Percentiles rank a stretch among this genome's conserved stretches.
Conservation (phyloP, 2,113 vertebrate genomes). For the Limanda limanda region DNA sequence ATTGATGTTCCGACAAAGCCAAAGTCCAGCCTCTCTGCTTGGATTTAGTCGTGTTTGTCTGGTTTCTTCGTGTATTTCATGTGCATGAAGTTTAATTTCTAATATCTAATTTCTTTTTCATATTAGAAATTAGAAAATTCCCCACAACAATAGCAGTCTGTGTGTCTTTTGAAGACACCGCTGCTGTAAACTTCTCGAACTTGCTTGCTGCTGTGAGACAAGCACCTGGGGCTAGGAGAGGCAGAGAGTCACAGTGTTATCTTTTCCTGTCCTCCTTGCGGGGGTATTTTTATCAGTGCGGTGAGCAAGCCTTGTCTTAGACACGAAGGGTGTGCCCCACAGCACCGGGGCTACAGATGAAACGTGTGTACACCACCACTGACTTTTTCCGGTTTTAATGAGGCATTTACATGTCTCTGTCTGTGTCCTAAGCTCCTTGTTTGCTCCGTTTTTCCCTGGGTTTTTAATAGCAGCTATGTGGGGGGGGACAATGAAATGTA, state of each 20-base stretch:
- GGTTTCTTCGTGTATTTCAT: neutral
- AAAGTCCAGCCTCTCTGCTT: neutral
- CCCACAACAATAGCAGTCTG: neutral
- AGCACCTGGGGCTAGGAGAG: slow-evolving; percentile 54
- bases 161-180: slow-evolving; percentile 28
- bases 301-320: slow-evolving; percentile 51
- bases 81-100: slow-evolving; percentile 3
- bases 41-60: neutral
- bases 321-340: slow-evolving; percentile 45
- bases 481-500: slow-evolving; percentile 7
- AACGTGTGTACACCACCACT: neutral
- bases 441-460: slow-evolving; percentile 13
- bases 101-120: neutral
- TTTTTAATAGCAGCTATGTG: slow-evolving; percentile 3
- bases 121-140: neutral
- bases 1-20: neutral
- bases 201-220: slow-evolving; percentile 44
- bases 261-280: slow-evolving; percentile 61
- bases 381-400: slow-evolving; percentile 45
- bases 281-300: slow-evolving; percentile 72
- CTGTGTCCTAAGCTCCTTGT: slow-evolving; percentile 30
- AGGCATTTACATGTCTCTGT: slow-evolving; percentile 54
- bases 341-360: slow-evolving; percentile 44
- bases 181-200: slow-evolving; percentile 36
- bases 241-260: slow-evolving; percentile 46